Conservation (phyloP, 1,140 invertebrate genomes). For the Megathymus violae region DNA sequence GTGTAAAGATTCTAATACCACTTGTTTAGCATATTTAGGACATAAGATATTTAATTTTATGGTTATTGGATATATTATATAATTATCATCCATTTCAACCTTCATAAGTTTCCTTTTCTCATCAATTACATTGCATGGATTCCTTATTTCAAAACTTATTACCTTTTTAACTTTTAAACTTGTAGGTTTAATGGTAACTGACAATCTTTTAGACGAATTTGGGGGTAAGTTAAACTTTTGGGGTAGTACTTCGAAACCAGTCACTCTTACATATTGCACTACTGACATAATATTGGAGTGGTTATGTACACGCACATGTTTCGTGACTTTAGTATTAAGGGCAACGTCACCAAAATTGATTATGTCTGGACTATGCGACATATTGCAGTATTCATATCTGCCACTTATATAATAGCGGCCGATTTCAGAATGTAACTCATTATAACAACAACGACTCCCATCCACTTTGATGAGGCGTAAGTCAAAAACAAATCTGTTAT, state of each 20-base stretch:
- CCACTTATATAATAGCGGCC: slow-evolving; percentile 73
- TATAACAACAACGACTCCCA: slow-evolving; percentile 61
- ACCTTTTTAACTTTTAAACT: slow-evolving; percentile 53
- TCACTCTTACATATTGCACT: slow-evolving; percentile 55
- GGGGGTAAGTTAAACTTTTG: slow-evolving; percentile 55
- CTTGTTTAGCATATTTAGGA: slow-evolving; percentile 40
- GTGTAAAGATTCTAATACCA: slow-evolving; percentile 62
- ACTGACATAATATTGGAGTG: slow-evolving; percentile 58
- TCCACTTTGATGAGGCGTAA: slow-evolving; percentile 68
- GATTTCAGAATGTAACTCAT: slow-evolving; percentile 70
- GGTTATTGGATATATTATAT: slow-evolving; percentile 53
- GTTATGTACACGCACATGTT: slow-evolving; percentile 60
- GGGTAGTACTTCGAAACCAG: slow-evolving; percentile 58
- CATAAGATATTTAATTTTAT: slow-evolving; percentile 54
- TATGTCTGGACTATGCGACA: slow-evolving; percentile 59
- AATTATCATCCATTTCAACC: slow-evolving; percentile 46
- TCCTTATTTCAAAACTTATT: slow-evolving; percentile 60
- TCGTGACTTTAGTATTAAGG: slow-evolving; percentile 56
- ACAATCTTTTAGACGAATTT: slow-evolving; percentile 55
- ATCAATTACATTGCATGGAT: slow-evolving; percentile 48
- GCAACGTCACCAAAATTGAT: slow-evolving; percentile 64
- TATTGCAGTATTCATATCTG: slow-evolving; percentile 62
- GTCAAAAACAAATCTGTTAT: slow-evolving; percentile 70
- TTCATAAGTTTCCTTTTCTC: slow-evolving; percentile 17
- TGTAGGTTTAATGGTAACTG: slow-evolving; percentile 58